Evolutionary conservation across 2,888 invertebrate species (phyloP).

Genomic region (Drosophila niveifrons): DNA sequence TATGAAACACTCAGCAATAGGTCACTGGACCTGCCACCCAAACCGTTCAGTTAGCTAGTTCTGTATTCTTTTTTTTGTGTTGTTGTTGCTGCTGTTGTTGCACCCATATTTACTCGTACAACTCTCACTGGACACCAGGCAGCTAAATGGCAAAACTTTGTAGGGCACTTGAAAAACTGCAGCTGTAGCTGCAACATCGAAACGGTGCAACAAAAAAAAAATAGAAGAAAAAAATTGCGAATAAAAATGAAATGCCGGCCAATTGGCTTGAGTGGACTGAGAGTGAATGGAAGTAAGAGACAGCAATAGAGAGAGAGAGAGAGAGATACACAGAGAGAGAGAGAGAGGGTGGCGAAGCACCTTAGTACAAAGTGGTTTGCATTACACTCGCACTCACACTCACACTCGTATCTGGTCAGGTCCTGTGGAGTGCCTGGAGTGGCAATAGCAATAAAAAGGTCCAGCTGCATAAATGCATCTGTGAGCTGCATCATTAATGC

Average conservation of each 20-base stretch:
- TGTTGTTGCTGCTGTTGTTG: no score
- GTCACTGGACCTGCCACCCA: conserved; percentile 3
- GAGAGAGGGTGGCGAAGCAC: conserved; percentile 7
- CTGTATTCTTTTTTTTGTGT: background rate
- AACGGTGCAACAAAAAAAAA: background rate
- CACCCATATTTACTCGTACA: background rate
- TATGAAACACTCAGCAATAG: conserved; percentile 5
- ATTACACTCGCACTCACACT: conserved; percentile 39
- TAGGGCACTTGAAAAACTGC: conserved; percentile 22
- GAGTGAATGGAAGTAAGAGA: background rate
- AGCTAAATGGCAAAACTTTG: conserved; percentile 33
- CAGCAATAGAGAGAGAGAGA: background rate
- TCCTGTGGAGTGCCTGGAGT: background rate
- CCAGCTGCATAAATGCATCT: conserved; percentile 48
- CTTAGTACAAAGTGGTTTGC: conserved; percentile 24
- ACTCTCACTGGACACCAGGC: conserved; percentile 5
- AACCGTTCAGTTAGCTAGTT: conserved; percentile 11
- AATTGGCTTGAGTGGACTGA: conserved; percentile 35
- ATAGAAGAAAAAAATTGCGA: background rate
- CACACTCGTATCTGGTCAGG: background rate
- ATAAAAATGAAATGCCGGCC: conserved; percentile 20
- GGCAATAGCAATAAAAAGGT: conserved; percentile 12
- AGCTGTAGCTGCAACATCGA: conserved; percentile 6
- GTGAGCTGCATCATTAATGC: conserved; percentile 1
- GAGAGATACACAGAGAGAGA: background rate